Percentiles rank a stretch among this genome's conserved stretches.
Evolutionary conservation across 2,113 vertebrate species (phyloP).

Genomic region (Apodemus speciosus): DNA sequence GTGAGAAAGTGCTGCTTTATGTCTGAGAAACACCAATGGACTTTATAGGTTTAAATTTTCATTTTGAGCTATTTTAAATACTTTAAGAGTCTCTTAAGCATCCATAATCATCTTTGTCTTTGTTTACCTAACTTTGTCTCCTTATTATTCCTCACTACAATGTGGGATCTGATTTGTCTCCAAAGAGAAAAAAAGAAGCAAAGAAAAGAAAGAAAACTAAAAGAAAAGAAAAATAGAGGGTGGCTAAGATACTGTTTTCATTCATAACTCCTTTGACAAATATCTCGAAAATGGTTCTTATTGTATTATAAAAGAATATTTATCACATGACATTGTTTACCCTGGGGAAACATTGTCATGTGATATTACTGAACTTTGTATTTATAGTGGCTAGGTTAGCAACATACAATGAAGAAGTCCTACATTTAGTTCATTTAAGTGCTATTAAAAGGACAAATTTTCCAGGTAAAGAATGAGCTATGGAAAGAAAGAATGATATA

Average conservation of each 20-base stretch:
- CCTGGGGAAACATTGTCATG: neutral
- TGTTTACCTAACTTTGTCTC: neutral
- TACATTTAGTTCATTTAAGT: neutral
- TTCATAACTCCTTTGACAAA: neutral
- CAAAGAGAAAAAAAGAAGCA: neutral
- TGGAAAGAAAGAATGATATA: neutral
- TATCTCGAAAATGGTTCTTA: neutral
- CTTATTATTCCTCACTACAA: neutral
- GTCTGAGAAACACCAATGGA: neutral
- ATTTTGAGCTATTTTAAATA: too few relatives aligned
- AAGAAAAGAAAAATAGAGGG: slow-evolving; percentile 17
- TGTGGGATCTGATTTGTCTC: neutral
- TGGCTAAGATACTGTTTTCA: neutral
- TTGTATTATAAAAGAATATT: neutral
- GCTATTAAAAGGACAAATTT: neutral
- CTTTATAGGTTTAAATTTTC: neutral
- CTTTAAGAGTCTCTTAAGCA: neutral
- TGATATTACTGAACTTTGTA: neutral
- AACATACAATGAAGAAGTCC: neutral
- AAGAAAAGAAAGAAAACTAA: too few relatives aligned
- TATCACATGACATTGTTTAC: neutral
- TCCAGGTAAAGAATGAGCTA: slow-evolving; percentile 2
- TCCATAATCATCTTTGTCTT: neutral
- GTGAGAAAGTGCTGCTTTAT: neutral
- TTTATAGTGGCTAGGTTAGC: neutral